Evolutionary conservation across 2,113 vertebrate species (phyloP), one percentile per base, ranked within the genome.

Genomic region (Cyanoderma ruficeps): DNA sequence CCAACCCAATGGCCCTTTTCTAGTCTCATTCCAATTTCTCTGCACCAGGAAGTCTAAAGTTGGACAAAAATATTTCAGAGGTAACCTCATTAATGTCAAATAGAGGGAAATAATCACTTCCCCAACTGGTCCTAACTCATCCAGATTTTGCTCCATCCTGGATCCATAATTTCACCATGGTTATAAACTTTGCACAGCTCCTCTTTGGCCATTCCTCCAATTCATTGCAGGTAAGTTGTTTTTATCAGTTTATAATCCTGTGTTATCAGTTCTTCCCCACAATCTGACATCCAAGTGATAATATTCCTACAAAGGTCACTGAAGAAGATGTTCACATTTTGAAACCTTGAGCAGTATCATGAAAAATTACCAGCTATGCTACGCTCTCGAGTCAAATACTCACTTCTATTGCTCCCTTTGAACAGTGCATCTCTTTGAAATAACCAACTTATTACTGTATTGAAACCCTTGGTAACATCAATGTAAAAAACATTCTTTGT

Each of bases 91-190:
- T n/a, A 41, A 14, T 74, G 16, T 52, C 27, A 18, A 52, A 14
- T 1, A 80, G 21, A 72, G 8, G 19, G 19, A 46, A 65, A 64
- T 24, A 87, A 89, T 80, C 0, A 4, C 15, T 80, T 90, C 6
- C 23, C 2, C 12, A 33, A 2, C 22, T 5, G 52, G 6, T 37
- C 59, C 4, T 10, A 44, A 10, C 0, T 0, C 7, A 37, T 6
- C 28, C 28, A 61, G 7, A 11, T 1, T 2, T 75, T 76, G 20
- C 11, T 68, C 18, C 33, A 50, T n/a, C 7, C 5, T 17, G 11
- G 23, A 39, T 68, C 22, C 2, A 2, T 24, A 55, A 68, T 59
- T 90, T 53, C 9, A 33, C 42, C 37, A 8, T 10, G 10, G 56
- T 13, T 8, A 28, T 33, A 28, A 35, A 65, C 2, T 56, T 80